Conservation (phyloP, 1,140 invertebrate genomes). For the Pseudomyrmex dendroicus region DNA sequence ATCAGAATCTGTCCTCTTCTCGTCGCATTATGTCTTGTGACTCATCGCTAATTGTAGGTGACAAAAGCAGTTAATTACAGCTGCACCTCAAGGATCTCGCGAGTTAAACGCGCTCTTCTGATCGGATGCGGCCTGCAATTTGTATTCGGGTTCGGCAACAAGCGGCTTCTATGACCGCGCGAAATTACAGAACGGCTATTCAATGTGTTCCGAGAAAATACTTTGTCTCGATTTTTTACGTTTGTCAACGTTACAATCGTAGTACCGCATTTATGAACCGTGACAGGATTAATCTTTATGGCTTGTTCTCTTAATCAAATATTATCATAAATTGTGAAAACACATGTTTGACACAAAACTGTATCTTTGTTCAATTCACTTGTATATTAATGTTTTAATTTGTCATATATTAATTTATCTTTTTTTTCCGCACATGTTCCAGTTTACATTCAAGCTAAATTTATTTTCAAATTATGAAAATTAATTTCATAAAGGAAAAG, state of each 20-base stretch:
- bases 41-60: background rate
- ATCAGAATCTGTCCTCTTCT: background rate
- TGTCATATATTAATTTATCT: no score
- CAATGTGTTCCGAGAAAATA: conserved; percentile 22
- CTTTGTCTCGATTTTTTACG: background rate
- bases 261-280: no score
- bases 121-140: conserved; percentile 39
- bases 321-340: no score
- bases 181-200: conserved; percentile 52
- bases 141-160: conserved; percentile 21
- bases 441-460: no score
- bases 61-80: conserved; percentile 16
- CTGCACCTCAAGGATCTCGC: background rate
- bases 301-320: background rate
- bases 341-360: no score
- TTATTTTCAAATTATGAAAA: no score
- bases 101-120: conserved; percentile 15
- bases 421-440: no score
- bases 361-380: no score
- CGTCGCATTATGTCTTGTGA: background rate
- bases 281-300: background rate
- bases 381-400: no score
- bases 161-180: conserved; percentile 27
- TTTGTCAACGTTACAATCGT: conserved; percentile 13
- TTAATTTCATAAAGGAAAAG: background rate